A percentile compares a stretch with the other conserved stretches of the same genome.
Evolutionary conservation across 2,797 vertebrate genomes (phyloP).

Genomic region (Rhinogobio ventralis): DNA sequence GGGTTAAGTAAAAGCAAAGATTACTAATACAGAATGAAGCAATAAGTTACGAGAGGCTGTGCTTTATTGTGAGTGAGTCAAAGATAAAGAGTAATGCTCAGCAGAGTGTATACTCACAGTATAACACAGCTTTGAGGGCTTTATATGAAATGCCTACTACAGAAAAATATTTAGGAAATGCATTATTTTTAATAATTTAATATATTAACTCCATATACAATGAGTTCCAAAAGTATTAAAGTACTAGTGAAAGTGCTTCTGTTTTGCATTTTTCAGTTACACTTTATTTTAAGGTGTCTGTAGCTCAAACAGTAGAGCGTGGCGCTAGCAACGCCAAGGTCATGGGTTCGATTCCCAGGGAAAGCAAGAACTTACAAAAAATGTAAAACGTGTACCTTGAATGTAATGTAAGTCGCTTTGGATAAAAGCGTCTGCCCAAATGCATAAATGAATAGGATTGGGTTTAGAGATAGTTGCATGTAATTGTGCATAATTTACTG

Average conservation of each 20-base stretch:
- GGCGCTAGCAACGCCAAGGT: too few relatives aligned
- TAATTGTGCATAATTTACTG: not conserved
- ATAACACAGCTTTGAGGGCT: not conserved
- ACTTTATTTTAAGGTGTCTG: not conserved
- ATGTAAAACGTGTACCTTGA: too few relatives aligned
- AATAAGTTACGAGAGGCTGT: not conserved
- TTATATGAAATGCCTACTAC: not conserved
- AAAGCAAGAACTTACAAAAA: too few relatives aligned
- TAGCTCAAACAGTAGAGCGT: too few relatives aligned
- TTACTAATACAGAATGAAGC: not conserved
- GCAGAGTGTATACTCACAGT: not conserved
- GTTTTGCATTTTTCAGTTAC: not conserved
- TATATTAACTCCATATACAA: not conserved
- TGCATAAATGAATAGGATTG: not conserved
- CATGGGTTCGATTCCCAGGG: too few relatives aligned
- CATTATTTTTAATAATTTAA: not conserved
- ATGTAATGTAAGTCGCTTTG: too few relatives aligned
- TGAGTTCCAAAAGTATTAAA: not conserved
- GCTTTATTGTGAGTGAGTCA: not conserved
- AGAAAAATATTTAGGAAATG: not conserved
- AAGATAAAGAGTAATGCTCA: not conserved
- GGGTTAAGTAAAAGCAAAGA: constrained; percentile 36
- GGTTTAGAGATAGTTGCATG: not conserved
- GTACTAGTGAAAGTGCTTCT: not conserved
- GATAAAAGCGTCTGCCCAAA: too few relatives aligned